Conservation (phyloP, 1,140 invertebrate species). For the Drusus annulatus region DNA sequence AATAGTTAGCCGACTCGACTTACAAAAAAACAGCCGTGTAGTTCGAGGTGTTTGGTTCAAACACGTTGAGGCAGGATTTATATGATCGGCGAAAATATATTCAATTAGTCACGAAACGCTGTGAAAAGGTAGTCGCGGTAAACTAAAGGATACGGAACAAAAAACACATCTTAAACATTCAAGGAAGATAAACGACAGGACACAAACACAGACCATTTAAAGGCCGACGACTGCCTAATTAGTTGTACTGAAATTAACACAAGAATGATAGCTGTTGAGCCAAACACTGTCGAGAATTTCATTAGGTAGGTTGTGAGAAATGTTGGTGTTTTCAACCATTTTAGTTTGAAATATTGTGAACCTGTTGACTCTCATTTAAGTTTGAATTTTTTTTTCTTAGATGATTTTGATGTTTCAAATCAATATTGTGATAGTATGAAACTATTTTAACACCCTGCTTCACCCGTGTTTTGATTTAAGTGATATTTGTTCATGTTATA, state of each 20-base stretch:
- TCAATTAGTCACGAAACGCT: conserved; percentile 36
- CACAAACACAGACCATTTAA: conserved; percentile 26
- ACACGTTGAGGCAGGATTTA: neutral
- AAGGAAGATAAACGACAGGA: conserved; percentile 21
- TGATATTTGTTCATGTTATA: too few relatives aligned
- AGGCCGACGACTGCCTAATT: conserved; percentile 21
- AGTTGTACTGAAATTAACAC: conserved; percentile 32
- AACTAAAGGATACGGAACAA: neutral
- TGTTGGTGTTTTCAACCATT: too few relatives aligned
- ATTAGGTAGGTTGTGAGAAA: conserved; percentile 13
- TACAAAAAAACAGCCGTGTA: too few relatives aligned
- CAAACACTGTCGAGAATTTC: conserved; percentile 27
- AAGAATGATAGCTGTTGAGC: conserved; percentile 25
- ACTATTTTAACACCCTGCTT: too few relatives aligned
- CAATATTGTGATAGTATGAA: too few relatives aligned
- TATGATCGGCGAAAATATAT: conserved; percentile 30
- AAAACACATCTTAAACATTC: conserved; percentile 39
- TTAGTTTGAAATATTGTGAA: too few relatives aligned
- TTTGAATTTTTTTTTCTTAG: too few relatives aligned
- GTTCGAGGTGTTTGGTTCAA: too few relatives aligned
- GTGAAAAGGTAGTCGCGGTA: neutral
- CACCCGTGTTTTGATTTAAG: too few relatives aligned
- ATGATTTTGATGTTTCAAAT: too few relatives aligned
- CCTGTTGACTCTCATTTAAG: too few relatives aligned
- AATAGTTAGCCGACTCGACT: too few relatives aligned